These are phyloP conservation scores for Cheilosia grossa DNA, from an alignment of 2,888 invertebrate species.

Conservation along the genomic window DNA sequence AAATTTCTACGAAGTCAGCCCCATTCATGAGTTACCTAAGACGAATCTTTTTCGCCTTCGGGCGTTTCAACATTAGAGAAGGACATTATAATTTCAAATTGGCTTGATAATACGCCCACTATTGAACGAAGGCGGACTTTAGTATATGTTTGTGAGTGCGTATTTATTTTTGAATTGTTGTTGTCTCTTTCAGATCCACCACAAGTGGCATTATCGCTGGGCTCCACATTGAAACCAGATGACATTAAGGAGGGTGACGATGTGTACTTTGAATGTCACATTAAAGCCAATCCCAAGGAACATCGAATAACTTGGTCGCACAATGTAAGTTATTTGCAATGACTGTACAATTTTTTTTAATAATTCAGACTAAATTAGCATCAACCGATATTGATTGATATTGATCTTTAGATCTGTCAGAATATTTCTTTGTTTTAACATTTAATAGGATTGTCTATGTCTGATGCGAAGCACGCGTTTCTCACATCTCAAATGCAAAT, in stretches of 20 bases:
- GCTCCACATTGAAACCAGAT: constrained; percentile 89
- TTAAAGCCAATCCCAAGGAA: constrained; percentile 89
- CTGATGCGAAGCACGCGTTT: too few relatives aligned
- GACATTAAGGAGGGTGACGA: constrained; percentile 92
- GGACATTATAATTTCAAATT: constrained; percentile 65
- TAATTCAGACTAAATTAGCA: too few relatives aligned
- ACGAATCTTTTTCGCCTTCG: constrained; percentile 28
- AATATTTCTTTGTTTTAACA: too few relatives aligned
- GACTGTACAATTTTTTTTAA: too few relatives aligned
- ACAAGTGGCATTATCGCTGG: constrained; percentile 88
- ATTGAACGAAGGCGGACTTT: constrained; percentile 23
- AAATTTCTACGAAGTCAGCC: constrained; percentile 21
- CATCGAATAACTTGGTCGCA: constrained; percentile 91
- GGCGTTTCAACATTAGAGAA: constrained; percentile 42
- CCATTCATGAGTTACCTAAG: constrained; percentile 33
- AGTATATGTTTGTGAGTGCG: constrained; percentile 24
- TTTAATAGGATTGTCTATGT: too few relatives aligned
- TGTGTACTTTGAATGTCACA: constrained; percentile 91
- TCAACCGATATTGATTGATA: too few relatives aligned
- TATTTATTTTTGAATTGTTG: constrained; percentile 23
- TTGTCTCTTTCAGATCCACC: constrained; percentile 87
- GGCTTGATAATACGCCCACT: constrained; percentile 28
- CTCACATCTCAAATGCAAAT: too few relatives aligned
- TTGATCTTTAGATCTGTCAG: too few relatives aligned
- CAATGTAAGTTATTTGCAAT: constrained; percentile 85